A percentile compares a stretch with the other conserved stretches of the same genome.
phyloP scores from a whole-genome alignment of 2,113 vertebrate species.

The Boulengerochromis microlepis region DNA sequence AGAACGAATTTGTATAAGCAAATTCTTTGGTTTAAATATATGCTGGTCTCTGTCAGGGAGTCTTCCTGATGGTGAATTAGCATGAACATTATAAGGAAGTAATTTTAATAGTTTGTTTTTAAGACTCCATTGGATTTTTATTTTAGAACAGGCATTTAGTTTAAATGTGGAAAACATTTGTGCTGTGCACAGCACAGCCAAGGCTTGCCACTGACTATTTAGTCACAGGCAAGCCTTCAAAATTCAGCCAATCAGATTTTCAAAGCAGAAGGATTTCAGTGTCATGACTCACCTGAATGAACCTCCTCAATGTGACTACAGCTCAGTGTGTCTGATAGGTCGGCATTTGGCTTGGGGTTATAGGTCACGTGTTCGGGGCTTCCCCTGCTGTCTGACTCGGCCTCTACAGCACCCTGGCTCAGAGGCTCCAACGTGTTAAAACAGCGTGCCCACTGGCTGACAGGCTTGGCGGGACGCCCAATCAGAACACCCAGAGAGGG shows the following conservation, averaged over 20 bases:
- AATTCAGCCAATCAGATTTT: not conserved
- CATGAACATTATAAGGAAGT: not conserved
- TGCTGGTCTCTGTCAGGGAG: not conserved
- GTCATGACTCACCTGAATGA: constrained; percentile 27
- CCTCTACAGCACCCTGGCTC: constrained; percentile 65
- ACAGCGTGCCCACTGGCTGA: constrained; percentile 79
- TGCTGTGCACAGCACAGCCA: not conserved
- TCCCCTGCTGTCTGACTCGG: constrained; percentile 50
- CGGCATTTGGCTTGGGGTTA: not conserved
- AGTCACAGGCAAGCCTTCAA: not conserved
- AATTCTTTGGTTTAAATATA: not conserved
- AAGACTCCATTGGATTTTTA: not conserved
- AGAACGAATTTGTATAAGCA: not conserved
- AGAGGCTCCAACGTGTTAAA: constrained; percentile 86
- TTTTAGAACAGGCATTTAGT: not conserved
- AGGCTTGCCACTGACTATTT: not conserved
- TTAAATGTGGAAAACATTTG: not conserved
- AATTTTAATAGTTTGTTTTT: not conserved
- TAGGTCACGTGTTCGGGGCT: constrained; percentile 50
- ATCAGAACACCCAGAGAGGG: constrained; percentile 83
- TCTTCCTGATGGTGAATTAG: not conserved
- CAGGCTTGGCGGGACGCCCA: constrained; percentile 74
- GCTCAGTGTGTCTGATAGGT: constrained; percentile 27
- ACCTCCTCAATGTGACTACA: not conserved
- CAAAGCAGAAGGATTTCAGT: not conserved